These are phyloP conservation scores for Lontra canadensis DNA, from an alignment of 2,113 vertebrate species.

Conservation along the genomic window DNA sequence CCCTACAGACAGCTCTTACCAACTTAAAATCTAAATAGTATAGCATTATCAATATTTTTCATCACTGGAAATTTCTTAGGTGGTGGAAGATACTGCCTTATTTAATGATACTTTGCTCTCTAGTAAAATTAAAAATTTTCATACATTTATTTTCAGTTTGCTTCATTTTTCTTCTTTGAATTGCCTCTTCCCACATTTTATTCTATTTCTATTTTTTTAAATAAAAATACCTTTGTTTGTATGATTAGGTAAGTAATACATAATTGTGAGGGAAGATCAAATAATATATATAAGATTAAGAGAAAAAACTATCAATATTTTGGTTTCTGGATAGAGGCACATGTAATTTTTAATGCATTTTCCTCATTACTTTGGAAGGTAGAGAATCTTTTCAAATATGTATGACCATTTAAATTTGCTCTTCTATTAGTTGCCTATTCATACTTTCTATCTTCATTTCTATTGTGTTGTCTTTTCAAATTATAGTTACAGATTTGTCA, in stretches of 20 bases:
- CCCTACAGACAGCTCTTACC: not conserved
- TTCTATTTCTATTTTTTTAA: not conserved
- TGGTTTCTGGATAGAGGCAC: not conserved
- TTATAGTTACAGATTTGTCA: not conserved
- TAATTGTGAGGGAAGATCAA: not conserved
- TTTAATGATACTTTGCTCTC: not conserved
- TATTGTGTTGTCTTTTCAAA: not conserved
- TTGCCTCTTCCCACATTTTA: not conserved
- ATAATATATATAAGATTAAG: not conserved
- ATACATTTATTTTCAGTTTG: not conserved
- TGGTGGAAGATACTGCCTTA: not conserved
- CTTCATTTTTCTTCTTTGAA: not conserved
- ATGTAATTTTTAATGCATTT: not conserved
- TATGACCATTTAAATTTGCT: not conserved
- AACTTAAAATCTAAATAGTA: not conserved
- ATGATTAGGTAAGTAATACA: not conserved
- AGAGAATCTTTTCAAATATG: not conserved
- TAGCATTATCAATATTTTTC: not conserved
- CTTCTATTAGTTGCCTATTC: not conserved
- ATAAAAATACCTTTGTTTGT: not conserved
- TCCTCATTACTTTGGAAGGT: not conserved
- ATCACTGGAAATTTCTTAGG: not conserved
- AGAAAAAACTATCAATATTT: not conserved
- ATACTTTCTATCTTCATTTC: not conserved
- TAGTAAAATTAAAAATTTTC: not conserved